These are phyloP conservation scores for Gavialis gangeticus DNA, from an alignment of 2,113 vertebrate genomes.

Conservation along the genomic window DNA sequence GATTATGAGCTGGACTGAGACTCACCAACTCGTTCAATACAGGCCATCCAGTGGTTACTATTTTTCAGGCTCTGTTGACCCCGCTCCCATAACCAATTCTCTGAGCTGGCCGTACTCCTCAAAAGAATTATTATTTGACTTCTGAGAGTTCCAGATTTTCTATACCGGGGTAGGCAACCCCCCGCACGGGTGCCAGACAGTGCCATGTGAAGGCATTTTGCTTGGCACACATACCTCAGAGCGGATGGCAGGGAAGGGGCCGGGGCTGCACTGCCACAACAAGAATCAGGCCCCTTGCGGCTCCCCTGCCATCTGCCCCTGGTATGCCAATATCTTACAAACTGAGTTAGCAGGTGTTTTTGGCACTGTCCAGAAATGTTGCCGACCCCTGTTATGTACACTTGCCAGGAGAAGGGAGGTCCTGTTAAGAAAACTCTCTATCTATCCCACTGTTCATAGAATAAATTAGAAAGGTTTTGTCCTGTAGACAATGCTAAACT, in stretches of 20 bases:
- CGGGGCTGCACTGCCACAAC: too few relatives aligned
- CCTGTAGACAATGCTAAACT: slow-evolving; percentile 33
- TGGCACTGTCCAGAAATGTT: too few relatives aligned
- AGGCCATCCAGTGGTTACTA: background rate
- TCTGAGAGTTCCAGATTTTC: background rate
- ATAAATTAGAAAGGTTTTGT: slow-evolving; percentile 19
- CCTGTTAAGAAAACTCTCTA: background rate
- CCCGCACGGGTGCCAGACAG: too few relatives aligned
- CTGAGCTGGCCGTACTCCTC: background rate
- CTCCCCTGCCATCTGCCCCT: too few relatives aligned
- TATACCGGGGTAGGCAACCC: too few relatives aligned
- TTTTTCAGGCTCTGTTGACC: background rate
- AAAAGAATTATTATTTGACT: background rate
- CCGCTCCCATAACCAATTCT: background rate
- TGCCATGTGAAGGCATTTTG: too few relatives aligned
- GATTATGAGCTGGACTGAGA: background rate
- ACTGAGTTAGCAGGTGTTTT: too few relatives aligned
- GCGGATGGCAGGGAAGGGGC: too few relatives aligned
- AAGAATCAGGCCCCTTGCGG: too few relatives aligned
- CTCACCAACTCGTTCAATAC: background rate
- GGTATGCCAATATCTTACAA: too few relatives aligned
- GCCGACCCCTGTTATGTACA: too few relatives aligned
- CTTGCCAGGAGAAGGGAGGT: background rate
- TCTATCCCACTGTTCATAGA: background rate
- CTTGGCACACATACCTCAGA: too few relatives aligned